Conservation (phyloP, 2,797 vertebrate genomes). For the Ambastaia sidthimunki region DNA sequence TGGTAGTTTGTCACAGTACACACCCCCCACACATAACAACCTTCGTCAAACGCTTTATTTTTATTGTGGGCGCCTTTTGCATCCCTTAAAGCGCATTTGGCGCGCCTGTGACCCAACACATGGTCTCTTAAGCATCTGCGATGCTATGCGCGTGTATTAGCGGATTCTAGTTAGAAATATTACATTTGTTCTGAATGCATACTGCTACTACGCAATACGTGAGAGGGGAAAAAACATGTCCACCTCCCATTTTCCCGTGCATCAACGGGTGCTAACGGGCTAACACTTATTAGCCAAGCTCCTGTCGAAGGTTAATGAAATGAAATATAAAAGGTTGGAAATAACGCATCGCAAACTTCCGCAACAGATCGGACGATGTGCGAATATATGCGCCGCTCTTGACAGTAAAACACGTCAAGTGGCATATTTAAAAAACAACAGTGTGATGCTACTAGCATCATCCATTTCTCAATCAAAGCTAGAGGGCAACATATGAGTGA, state of each 20-base stretch:
- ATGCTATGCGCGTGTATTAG: neutral
- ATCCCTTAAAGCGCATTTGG: constrained; percentile 15
- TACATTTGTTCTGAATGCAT: constrained; percentile 54
- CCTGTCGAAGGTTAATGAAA: neutral
- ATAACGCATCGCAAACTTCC: constrained; percentile 1
- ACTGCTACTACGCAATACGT: constrained; percentile 71
- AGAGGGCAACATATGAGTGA: constrained; percentile 24
- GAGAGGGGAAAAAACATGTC: constrained; percentile 77
- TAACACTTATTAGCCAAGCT: constrained; percentile 54
- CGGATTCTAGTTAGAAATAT: neutral
- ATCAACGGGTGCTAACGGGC: constrained; percentile 76
- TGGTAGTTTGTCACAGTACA: constrained; percentile 80
- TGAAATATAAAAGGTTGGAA: neutral
- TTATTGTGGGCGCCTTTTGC: constrained; percentile 48
- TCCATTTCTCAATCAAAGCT: constrained; percentile 18
- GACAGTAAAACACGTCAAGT: neutral
- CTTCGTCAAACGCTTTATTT: constrained; percentile 65
- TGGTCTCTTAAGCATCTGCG: neutral
- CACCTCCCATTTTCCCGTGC: constrained; percentile 85
- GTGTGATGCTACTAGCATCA: constrained; percentile 32
- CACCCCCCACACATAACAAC: constrained; percentile 74
- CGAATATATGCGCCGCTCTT: neutral
- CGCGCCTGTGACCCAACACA: neutral
- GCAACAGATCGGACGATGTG: neutral
- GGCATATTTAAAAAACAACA: neutral